Base-by-base conservation (phyloP, 2,888 invertebrate genomes). In the Alloplasta piceator region DNA sequence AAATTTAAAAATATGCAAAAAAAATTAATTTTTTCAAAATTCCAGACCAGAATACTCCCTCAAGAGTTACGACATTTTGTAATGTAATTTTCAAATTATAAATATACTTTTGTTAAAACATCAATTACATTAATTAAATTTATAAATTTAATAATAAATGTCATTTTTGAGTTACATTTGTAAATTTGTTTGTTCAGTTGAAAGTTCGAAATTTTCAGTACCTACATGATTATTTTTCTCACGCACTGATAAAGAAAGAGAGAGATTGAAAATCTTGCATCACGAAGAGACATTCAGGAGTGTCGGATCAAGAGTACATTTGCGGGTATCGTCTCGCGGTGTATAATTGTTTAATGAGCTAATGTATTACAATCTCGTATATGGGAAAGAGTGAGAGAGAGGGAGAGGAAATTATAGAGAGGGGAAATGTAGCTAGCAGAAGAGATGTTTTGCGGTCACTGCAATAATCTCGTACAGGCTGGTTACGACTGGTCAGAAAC, bases 321-420 rank as follows among this genome's bases (percentile, higher is more conserved):
- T 74, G 10, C 16, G 63, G 67, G 52, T 52, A 58, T 52, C 10
- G 63, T 64, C 68, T 52, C 76, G 76, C 41, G 60, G 80, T 80
- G 26, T 1, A 2, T 26, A 76, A 80, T 80, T 80, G 76, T 63
- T 56, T 67, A 63, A 80, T 72, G 61, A 71, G 72, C 55, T 60
- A 60, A 50, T 6, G 72, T 43, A 52, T 61, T 63, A 68, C 67
- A 38, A 26, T 26, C 26, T 26, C 26, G 26, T 26, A 26, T 26
- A 26, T 26, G 26, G 10, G 9, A 12, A 58, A 55, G 58, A 48
- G 39, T 16, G 55, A 46, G n/a, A 38, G 58, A 38, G 39, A 26
- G 58, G 26, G 48, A 14, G 4, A 67, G 46, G 14, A 36, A 2
- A 9, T 10, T 38, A n/a, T n/a, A 55, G 55, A 14, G 56, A 12